A percentile compares a stretch with the other conserved stretches of the same genome.
phyloP scores from a whole-genome alignment of 2,888 invertebrate species.

The Hyppa rectilinea region DNA sequence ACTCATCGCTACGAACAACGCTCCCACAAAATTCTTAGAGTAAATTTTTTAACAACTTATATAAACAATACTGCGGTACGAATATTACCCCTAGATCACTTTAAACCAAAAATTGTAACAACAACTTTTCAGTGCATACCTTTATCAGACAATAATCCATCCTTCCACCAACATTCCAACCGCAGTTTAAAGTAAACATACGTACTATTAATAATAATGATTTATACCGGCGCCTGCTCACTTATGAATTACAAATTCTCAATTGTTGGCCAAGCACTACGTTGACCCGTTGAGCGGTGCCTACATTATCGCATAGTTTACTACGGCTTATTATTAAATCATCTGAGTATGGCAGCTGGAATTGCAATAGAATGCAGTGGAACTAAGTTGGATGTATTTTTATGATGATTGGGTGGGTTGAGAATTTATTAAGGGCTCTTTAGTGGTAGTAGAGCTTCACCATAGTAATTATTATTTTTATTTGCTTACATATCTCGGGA shows the following conservation, averaged over 20 bases:
- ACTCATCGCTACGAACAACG: too few relatives aligned
- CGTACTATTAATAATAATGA: conserved; percentile 43
- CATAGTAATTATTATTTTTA: too few relatives aligned
- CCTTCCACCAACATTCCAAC: neutral
- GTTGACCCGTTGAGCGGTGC: conserved; percentile 28
- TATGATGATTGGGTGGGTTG: conserved; percentile 3
- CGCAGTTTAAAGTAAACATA: conserved; percentile 15
- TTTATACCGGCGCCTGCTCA: conserved; percentile 38
- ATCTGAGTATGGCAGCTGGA: conserved; percentile 34
- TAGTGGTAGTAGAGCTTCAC: neutral
- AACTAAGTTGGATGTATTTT: conserved; percentile 15
- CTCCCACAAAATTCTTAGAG: too few relatives aligned
- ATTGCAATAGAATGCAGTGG: conserved; percentile 41
- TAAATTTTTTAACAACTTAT: too few relatives aligned
- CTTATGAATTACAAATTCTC: conserved; percentile 43
- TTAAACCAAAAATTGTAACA: too few relatives aligned
- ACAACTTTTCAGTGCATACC: neutral
- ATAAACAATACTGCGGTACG: too few relatives aligned
- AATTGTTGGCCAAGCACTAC: conserved; percentile 40
- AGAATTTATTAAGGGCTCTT: neutral
- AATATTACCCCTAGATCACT: too few relatives aligned
- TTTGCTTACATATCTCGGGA: too few relatives aligned
- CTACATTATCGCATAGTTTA: conserved; percentile 38
- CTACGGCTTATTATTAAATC: conserved; percentile 48
- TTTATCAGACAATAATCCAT: neutral